Base-by-base conservation (phyloP, 2,888 invertebrate species). In the Lasioglossum malachurum region DNA sequence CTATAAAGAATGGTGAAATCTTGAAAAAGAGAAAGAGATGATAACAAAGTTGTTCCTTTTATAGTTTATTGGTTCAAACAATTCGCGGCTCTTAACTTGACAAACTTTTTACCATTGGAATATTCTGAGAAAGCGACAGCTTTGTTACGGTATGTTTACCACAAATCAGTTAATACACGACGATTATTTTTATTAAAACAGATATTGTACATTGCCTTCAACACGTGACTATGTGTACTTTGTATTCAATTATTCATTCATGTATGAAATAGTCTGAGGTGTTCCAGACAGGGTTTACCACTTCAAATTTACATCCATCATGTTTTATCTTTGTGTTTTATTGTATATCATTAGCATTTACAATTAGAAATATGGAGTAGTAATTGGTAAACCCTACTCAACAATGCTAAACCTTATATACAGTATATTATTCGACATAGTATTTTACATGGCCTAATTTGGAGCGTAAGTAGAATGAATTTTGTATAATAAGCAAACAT, bases 401-500 rank as follows among this genome's bases (percentile, higher is more conserved):
- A n/a, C n/a, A 57, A 57, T 57, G n/a, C n/a, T n/a, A 12, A 77
- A 80, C 23, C 60, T 77, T 78, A 16, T 44, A 41, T 41, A 41
- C 53, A 75, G 78, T 83, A 78, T 80, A 60, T 75, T 57, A 77
- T 57, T 69, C 41, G 7, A 73, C 60, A 71, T 75, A 83, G 69
- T 80, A 79, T 78, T 73, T 84, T 41, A 83, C 44, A 78, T 77
- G 82, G 86, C 74, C 74, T 83, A 88, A 83, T 64, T 23, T 73
- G 89, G 81, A 87, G 87, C 82, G 83, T 83, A 80, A 71, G 84
- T 79, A 80, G 72, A 87, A 75, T 90, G 85, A 88, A 85, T 89
- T 84, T 89, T 90, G 74, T 91, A 78, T 92, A 91, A 91, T 83
- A 85, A 87, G 75, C 89, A 75, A 89, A 92, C 92, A 92, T 94